Conservation (phyloP, 2,888 invertebrate genomes). For the Abrostola triplasia region DNA sequence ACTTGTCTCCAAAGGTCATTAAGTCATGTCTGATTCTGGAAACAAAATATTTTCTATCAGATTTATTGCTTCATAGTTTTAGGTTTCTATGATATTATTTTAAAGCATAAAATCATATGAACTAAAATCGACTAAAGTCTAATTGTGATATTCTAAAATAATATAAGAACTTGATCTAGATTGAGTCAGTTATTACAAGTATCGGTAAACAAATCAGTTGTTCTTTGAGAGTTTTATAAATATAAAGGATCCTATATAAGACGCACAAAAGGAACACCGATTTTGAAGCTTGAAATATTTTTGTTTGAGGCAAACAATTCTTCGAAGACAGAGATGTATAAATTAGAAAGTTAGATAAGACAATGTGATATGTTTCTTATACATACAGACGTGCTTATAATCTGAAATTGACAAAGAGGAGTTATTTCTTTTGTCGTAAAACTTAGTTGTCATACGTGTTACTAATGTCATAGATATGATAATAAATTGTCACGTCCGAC, state of each 20-base stretch:
- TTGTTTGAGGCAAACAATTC: slow-evolving; percentile 32
- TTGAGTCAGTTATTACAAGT: too few species aligned
- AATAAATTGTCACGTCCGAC: background rate
- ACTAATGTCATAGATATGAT: background rate
- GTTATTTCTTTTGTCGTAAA: slow-evolving; percentile 16
- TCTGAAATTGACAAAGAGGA: slow-evolving; percentile 27
- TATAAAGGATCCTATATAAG: too few species aligned
- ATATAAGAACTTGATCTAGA: background rate
- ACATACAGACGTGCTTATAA: slow-evolving; percentile 31
- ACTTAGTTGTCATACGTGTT: slow-evolving; percentile 26
- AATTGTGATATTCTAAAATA: background rate
- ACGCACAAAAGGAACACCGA: background rate
- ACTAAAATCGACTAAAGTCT: background rate
- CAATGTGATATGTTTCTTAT: slow-evolving; percentile 34
- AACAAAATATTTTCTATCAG: slow-evolving; percentile 32
- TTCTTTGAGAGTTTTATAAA: too few species aligned
- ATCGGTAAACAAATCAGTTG: too few species aligned
- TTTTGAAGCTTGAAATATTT: slow-evolving; percentile 1
- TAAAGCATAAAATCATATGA: background rate
- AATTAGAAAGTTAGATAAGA: slow-evolving; percentile 45
- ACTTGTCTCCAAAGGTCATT: slow-evolving; percentile 90
- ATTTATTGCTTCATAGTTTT: background rate
- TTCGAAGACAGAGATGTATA: slow-evolving; percentile 16
- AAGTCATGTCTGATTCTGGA: slow-evolving; percentile 90
- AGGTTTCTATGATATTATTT: background rate